Conservation (phyloP, 2,888 invertebrate species). For the Entomobrya multifasciata region DNA sequence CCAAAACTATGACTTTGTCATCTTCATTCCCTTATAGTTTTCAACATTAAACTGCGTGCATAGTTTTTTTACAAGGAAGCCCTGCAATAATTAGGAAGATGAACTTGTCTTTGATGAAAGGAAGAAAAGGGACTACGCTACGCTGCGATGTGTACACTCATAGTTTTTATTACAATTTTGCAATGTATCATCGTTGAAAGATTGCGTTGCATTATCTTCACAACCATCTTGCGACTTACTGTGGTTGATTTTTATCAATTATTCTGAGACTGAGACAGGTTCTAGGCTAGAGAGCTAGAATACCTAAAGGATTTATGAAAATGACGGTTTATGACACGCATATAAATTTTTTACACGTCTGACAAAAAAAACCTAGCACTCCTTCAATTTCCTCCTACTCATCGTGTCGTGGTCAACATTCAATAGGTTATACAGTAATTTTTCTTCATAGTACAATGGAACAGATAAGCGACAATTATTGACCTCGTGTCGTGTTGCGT, state of each 20-base stretch:
- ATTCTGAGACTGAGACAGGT: constrained; percentile 32
- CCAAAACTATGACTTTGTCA: too few species aligned
- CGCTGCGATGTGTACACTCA: too few species aligned
- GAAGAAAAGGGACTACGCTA: too few species aligned
- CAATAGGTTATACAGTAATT: too few species aligned
- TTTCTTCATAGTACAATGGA: too few species aligned
- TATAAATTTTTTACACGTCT: neutral
- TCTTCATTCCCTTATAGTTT: too few species aligned
- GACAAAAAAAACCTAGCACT: neutral
- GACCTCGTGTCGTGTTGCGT: too few species aligned
- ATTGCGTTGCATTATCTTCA: neutral
- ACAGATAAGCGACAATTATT: too few species aligned
- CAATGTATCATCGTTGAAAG: neutral
- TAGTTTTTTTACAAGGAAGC: too few species aligned
- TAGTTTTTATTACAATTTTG: too few species aligned
- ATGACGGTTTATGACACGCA: neutral
- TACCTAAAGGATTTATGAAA: neutral
- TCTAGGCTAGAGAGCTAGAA: neutral
- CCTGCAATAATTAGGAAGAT: neutral
- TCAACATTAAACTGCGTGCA: too few species aligned
- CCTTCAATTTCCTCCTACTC: constrained; percentile 15
- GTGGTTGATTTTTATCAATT: constrained; percentile 23
- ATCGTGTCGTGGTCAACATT: neutral
- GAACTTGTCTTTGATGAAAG: neutral
- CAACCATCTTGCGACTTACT: neutral